phyloP scores from a whole-genome alignment of 2,888 invertebrate species.

The Perdita meconis region DNA sequence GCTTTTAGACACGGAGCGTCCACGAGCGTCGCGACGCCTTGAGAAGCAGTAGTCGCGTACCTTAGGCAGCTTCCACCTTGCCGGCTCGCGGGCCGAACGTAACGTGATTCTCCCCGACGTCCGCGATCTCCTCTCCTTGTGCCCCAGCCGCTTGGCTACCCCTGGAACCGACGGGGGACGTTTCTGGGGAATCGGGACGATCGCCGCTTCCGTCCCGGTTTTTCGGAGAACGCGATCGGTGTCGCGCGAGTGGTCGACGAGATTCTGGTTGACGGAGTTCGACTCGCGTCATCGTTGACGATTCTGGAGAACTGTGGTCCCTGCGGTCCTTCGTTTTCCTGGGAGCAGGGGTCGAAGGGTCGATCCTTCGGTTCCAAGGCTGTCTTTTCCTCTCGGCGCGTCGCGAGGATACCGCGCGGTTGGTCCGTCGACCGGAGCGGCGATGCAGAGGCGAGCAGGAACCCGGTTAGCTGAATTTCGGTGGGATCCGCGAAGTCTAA shows the following conservation, averaged over 20 bases:
- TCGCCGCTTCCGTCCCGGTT: slow-evolving; percentile 24
- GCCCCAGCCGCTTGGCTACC: background rate
- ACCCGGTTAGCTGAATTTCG: slow-evolving; percentile 36
- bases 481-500: slow-evolving; percentile 56
- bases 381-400: no score
- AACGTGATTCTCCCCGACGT: slow-evolving; percentile 62
- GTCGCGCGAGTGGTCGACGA: background rate
- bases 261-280: background rate
- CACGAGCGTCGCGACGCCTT: slow-evolving; percentile 81
- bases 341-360: no score
- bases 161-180: slow-evolving; percentile 15
- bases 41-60: slow-evolving; percentile 82
- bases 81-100: slow-evolving; percentile 77
- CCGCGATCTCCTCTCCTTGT: slow-evolving; percentile 9
- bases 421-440: background rate
- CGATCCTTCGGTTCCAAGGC: background rate
- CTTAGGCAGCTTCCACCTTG: slow-evolving; percentile 83
- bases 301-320: no score
- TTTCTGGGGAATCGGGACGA: slow-evolving; percentile 20
- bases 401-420: no score
- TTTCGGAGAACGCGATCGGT: slow-evolving; percentile 31
- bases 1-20: slow-evolving; percentile 83
- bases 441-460: background rate
- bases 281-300: no score
- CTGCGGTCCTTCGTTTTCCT: no score